Conservation (phyloP, 2,888 invertebrate genomes). For the Baccha elongata region DNA sequence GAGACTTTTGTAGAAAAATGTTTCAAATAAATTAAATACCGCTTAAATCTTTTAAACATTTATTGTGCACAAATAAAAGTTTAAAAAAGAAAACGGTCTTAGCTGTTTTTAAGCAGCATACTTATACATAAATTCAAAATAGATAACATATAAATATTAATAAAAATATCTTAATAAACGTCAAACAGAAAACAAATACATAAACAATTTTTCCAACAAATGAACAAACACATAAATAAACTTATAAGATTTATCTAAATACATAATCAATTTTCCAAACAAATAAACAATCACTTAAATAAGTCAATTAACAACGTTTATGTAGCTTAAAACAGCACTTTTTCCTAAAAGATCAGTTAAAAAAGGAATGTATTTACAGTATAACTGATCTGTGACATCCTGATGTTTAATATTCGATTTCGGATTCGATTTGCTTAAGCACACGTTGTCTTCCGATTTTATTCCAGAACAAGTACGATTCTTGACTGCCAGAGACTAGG, state of each 20-base stretch:
- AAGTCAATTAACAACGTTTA: no score
- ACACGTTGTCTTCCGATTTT: slow-evolving; percentile 82
- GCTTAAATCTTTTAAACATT: slow-evolving; percentile 59
- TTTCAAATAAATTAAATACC: neutral
- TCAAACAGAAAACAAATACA: slow-evolving; percentile 31
- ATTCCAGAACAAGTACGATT: slow-evolving; percentile 81
- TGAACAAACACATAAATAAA: neutral
- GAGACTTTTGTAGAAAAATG: no score
- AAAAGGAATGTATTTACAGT: slow-evolving; percentile 23
- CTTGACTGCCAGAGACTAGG: slow-evolving; percentile 78
- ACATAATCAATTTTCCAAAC: no score
- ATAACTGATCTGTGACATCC: slow-evolving; percentile 11
- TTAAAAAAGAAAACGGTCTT: slow-evolving; percentile 39
- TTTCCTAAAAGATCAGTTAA: slow-evolving; percentile 69
- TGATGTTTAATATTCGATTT: slow-evolving; percentile 77
- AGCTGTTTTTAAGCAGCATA: neutral
- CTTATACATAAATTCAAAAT: slow-evolving; percentile 11
- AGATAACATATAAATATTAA: neutral
- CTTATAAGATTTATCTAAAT: slow-evolving; percentile 43
- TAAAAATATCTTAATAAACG: slow-evolving; percentile 42
- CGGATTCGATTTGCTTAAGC: slow-evolving; percentile 79
- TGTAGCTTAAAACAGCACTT: slow-evolving; percentile 57
- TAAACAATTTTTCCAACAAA: neutral
- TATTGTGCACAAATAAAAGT: slow-evolving; percentile 61
- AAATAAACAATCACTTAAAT: slow-evolving; percentile 32